Conservation (phyloP, 2,888 invertebrate species). For the Megalurothrips usitatus region DNA sequence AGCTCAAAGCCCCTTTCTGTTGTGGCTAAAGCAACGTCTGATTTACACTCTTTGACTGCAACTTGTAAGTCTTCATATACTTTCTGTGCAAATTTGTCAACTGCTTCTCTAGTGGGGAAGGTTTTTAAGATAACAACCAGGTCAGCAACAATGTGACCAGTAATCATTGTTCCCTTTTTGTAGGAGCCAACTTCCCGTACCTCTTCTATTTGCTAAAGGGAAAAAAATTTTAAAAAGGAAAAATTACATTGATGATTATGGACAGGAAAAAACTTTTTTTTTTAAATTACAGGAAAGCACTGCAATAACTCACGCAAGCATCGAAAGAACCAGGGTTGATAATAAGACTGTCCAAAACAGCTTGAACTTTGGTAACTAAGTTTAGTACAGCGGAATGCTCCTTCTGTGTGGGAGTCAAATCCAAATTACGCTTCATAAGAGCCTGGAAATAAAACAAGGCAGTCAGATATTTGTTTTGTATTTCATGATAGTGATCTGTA, state of each 20-base stretch:
- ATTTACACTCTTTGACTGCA: conserved; percentile 57
- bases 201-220: conserved; percentile 77
- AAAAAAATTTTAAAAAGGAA: conserved; percentile 29
- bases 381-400: conserved; percentile 91
- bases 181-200: conserved; percentile 96
- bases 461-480: conserved; percentile 1
- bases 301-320: conserved; percentile 79
- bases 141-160: conserved; percentile 92
- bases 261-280: neutral
- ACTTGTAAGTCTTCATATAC: conserved; percentile 79
- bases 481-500: neutral
- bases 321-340: conserved; percentile 91
- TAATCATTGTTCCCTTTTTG: conserved; percentile 96
- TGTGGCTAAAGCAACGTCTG: conserved; percentile 48
- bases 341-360: conserved; percentile 88
- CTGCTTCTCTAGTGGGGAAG: conserved; percentile 90
- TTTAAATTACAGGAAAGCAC: neutral
- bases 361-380: conserved; percentile 91
- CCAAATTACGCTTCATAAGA: conserved; percentile 83
- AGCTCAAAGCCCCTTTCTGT: conserved; percentile 86
- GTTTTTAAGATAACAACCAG: conserved; percentile 96
- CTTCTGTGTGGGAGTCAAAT: conserved; percentile 82
- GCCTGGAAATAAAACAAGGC: conserved; percentile 56
- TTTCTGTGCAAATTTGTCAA: conserved; percentile 85
- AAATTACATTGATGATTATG: neutral